These are phyloP conservation scores for Unio delphinus DNA, from an alignment of 2,888 invertebrate genomes.

Conservation along the genomic window DNA sequence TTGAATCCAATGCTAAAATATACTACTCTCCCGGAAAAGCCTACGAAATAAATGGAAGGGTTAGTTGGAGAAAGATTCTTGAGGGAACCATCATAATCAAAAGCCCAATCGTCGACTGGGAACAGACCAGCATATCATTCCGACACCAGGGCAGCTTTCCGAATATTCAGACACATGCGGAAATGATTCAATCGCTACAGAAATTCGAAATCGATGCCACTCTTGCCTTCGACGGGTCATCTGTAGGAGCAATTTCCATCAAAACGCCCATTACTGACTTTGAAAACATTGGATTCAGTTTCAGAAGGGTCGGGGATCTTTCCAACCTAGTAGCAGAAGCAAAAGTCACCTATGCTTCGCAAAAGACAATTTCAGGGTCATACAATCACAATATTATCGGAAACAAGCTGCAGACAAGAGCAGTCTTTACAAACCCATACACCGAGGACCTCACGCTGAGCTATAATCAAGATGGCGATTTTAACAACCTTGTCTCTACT, in stretches of 20 bases:
- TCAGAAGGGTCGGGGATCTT: conserved; percentile 13
- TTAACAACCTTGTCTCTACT: conserved; percentile 16
- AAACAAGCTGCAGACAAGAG: conserved; percentile 5
- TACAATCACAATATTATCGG: conserved; percentile 16
- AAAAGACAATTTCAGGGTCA: conserved; percentile 14
- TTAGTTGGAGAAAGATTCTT: conserved; percentile 9
- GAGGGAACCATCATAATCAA: conserved; percentile 26
- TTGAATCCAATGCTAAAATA: not conserved
- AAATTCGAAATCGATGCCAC: conserved; percentile 6
- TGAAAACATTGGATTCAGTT: conserved; percentile 30
- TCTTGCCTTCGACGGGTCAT: conserved; percentile 3
- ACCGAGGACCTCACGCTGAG: conserved; percentile 25
- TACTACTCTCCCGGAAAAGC: not conserved
- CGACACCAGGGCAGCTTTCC: conserved; percentile 12
- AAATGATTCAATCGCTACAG: conserved; percentile 11
- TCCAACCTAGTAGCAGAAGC: conserved; percentile 18
- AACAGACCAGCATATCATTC: conserved; percentile 14
- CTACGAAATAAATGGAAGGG: conserved; percentile 12
- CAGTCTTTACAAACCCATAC: conserved; percentile 25
- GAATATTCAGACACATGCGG: conserved; percentile 16
- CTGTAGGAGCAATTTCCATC: conserved; percentile 26
- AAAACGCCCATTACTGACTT: conserved; percentile 44
- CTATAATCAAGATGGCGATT: conserved; percentile 18
- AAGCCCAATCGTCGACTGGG: conserved; percentile 37
- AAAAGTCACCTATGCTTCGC: conserved; percentile 15